Evolutionary conservation across 2,888 invertebrate genomes (phyloP).

Genomic region (Melanostoma scalare): DNA sequence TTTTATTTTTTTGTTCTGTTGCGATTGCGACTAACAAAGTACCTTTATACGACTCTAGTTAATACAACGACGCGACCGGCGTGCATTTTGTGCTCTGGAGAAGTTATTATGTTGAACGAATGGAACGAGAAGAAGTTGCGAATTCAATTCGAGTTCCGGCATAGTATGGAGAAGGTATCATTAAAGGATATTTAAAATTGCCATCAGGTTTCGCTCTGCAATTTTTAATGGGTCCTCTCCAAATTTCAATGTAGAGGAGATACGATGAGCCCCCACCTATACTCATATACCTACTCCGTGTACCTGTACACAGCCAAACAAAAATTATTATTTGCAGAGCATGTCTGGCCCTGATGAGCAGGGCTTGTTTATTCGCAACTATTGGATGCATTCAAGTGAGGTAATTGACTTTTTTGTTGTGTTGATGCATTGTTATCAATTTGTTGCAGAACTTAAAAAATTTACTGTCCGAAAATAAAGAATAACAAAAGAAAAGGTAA

Average conservation of each 20-base stretch:
- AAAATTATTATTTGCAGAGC: constrained; percentile 11
- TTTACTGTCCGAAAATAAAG: constrained; percentile 7
- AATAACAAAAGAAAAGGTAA: constrained; percentile 17
- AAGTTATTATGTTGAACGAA: constrained; percentile 27
- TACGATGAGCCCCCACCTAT: too few relatives aligned
- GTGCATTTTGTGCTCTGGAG: constrained; percentile 36
- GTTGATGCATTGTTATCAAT: constrained; percentile 17
- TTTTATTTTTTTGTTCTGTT: background rate
- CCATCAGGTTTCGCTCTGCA: constrained; percentile 63
- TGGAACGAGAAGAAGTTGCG: constrained; percentile 17
- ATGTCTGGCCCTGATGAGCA: constrained; percentile 43
- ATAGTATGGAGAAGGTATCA: constrained; percentile 41
- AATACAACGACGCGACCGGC: constrained; percentile 8
- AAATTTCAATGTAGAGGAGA: too few relatives aligned
- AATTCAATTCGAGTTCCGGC: constrained; percentile 58
- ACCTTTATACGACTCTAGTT: background rate
- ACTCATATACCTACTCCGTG: background rate
- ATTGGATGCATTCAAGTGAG: constrained; percentile 40
- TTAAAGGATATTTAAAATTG: constrained; percentile 71
- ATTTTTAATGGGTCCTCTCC: constrained; percentile 53
- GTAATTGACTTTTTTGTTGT: constrained; percentile 28
- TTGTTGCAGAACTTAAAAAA: constrained; percentile 30
- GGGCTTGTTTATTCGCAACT: constrained; percentile 41
- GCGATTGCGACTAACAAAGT: background rate
- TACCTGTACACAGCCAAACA: background rate